These are phyloP conservation scores for Saccostrea echinata DNA, from an alignment of 1,140 invertebrate genomes.

Conservation along the genomic window DNA sequence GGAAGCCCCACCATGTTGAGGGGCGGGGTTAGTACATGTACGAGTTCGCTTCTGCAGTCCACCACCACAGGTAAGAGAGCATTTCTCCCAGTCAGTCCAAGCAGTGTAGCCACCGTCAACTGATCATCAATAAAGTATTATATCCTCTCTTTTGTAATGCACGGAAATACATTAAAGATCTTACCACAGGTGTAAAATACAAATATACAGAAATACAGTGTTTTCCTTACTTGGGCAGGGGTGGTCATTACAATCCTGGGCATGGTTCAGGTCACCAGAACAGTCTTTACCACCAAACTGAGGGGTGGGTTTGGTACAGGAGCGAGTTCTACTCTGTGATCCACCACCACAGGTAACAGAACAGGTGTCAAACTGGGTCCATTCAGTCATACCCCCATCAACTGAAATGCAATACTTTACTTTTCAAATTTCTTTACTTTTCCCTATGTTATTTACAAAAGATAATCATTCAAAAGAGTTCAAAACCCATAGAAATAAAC, in stretches of 20 bases:
- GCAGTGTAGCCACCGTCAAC: conserved; percentile 50
- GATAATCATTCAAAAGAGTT: too few relatives aligned
- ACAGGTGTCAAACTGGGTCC: neutral
- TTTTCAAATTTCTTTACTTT: too few relatives aligned
- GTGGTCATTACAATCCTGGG: neutral
- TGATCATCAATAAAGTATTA: neutral
- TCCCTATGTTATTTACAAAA: too few relatives aligned
- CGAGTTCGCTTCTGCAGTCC: conserved; percentile 86
- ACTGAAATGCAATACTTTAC: neutral
- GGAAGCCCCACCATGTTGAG: conserved; percentile 60
- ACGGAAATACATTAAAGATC: too few relatives aligned
- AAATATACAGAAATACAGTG: too few relatives aligned
- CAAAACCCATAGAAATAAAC: too few relatives aligned
- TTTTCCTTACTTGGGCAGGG: neutral
- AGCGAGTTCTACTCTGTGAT: neutral
- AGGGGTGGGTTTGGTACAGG: conserved; percentile 31
- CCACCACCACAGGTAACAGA: conserved; percentile 33
- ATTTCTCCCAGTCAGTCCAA: conserved; percentile 89
- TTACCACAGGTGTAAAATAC: too few relatives aligned
- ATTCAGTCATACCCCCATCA: conserved; percentile 23
- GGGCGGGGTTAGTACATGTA: conserved; percentile 63
- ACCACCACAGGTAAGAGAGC: conserved; percentile 93
- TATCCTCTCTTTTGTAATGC: too few relatives aligned
- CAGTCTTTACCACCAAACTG: conserved; percentile 23
- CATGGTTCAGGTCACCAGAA: too few relatives aligned